Base-by-base conservation (phyloP, 2,113 vertebrate genomes). In the Leptodactylus fuscus region DNA sequence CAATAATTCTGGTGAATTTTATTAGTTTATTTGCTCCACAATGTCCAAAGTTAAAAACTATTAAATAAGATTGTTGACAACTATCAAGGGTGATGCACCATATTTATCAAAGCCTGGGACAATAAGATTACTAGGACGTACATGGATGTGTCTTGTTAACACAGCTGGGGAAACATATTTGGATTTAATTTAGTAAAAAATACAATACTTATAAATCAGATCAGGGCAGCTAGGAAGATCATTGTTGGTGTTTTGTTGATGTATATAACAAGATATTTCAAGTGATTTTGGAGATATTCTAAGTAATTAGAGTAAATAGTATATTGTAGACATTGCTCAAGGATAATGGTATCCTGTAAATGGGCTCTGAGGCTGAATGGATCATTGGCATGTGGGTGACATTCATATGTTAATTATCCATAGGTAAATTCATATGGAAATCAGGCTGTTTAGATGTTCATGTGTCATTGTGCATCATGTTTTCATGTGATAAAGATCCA, bases 361-460 rank as follows among this genome's bases (percentile, higher is more conserved):
- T 65, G 58, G 58, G 12, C 9, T 65, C 13, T 16, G 13, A 65
- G 62, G 18, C 62, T 8, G 5, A 67, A 20, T 34, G 62, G 62
- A 67, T 67, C 5, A 8, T 34, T 67, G 62, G 62, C 13, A 67
- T 18, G 29, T 18, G 20, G 29, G 20, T 7, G 4, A 29, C 7
- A 34, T 67, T 67, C 29, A 20, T 34, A 67, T 67, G 62, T 34
- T 16, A 32, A 34, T 34, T 18, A 34, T 67, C 62, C 62, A 67
- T 67, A 67, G 29, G 32, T 67, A 20, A 34, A 67, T 67, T 67
- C 62, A 67, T 67, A 67, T 67, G 24, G 2, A 67, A 36, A 67
- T 36, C 12, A 32, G 29, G 27, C 1, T 16, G 29, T 65, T 65
- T 20, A 36, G 29, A 20, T 67, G 29, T 36, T 32, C 60, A 1